A percentile compares a stretch with the other conserved stretches of the same genome.
These are phyloP conservation scores for Mixornis gularis DNA, from an alignment of 2,113 vertebrate genomes.

Conservation along the genomic window DNA sequence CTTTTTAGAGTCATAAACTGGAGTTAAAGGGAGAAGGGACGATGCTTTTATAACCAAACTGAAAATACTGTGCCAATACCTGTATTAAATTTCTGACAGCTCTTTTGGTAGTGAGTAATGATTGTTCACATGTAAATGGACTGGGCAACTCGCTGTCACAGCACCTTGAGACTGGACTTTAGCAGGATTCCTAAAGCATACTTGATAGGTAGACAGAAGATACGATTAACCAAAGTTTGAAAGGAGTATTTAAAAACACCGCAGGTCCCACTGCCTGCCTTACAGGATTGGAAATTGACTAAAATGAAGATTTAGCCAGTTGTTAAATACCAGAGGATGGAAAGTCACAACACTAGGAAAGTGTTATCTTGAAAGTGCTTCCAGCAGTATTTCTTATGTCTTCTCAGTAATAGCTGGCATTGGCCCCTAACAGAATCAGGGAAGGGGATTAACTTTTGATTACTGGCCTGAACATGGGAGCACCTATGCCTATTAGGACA, in stretches of 20 bases:
- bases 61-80: background rate
- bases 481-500: background rate
- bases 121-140: background rate
- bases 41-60: background rate
- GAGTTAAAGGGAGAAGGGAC: background rate
- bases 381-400: background rate
- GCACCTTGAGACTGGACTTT: background rate
- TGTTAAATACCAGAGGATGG: background rate
- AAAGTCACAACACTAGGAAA: background rate
- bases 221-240: background rate
- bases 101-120: background rate
- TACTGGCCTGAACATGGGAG: background rate
- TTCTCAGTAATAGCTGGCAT: background rate
- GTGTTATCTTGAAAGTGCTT: background rate
- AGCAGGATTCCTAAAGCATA: background rate
- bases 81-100: background rate
- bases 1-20: background rate
- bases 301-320: background rate
- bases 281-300: background rate
- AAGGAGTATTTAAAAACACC: background rate
- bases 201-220: background rate
- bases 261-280: background rate
- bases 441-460: conserved; percentile 27
- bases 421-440: background rate
- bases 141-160: background rate